Percentiles rank a stretch among this genome's conserved stretches.
phyloP scores from a whole-genome alignment of 2,888 invertebrate species.

The Metellina segmentata region DNA sequence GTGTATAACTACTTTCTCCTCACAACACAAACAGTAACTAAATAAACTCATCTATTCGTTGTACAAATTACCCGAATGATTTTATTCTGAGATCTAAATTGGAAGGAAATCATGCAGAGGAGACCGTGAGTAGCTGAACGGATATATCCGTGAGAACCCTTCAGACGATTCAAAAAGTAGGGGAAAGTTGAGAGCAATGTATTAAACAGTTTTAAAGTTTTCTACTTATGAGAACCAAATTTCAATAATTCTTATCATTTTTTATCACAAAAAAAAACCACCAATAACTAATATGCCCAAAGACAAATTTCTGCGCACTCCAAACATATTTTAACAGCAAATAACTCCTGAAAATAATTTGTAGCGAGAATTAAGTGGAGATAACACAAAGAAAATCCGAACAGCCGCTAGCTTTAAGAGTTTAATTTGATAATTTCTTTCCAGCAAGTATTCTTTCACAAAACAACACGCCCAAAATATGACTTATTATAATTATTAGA shows the following conservation, averaged over 20 bases:
- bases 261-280: background rate
- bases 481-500: constrained; percentile 60
- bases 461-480: constrained; percentile 14
- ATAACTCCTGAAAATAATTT: background rate
- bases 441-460: background rate
- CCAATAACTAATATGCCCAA: constrained; percentile 27
- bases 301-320: background rate
- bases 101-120: too few species aligned
- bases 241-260: background rate
- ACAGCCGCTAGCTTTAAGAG: constrained; percentile 38
- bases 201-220: too few species aligned
- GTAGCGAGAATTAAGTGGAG: background rate
- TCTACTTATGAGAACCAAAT: too few species aligned
- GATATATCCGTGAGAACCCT: too few species aligned
- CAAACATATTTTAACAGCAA: constrained; percentile 2
- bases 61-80: too few species aligned
- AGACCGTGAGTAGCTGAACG: too few species aligned
- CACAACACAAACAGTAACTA: too few species aligned
- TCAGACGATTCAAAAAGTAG: too few species aligned
- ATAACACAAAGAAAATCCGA: background rate
- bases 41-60: too few species aligned
- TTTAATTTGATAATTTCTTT: constrained; percentile 43
- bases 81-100: too few species aligned
- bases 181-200: too few species aligned
- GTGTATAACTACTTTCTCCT: too few species aligned